Evolutionary conservation across 1,140 invertebrate species (phyloP), one percentile per base, ranked within the genome.

Genomic region (Tribolium madens): DNA sequence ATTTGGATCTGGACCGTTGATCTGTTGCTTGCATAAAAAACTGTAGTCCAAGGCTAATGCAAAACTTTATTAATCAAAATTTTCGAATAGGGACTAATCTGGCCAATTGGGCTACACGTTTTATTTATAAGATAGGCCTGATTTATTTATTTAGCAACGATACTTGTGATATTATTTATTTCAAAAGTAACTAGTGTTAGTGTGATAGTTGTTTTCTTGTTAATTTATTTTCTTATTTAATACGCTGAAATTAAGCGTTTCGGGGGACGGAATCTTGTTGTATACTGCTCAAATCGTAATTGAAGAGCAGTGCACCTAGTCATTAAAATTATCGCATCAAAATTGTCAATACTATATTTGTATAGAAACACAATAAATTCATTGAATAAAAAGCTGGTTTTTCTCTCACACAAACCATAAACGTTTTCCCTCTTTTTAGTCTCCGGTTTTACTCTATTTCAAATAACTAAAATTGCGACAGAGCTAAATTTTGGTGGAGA

Each of bases 121-220:
- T 18, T 26, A 6, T 6, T 26, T 60, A 53, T 52, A 5, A 73
- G 9, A 71, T 50, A 10, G 47, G 42, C 50, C 47, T 50, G 47
- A 52, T 33, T 73, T 9, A 50, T 73, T 73, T 52, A 53, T 76
- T 52, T 76, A 60, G 52, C 78, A 76, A 76, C 75, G 73, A 73
- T 73, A 57, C 73, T 79, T 79, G 78, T 79, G 78, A 79, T 79
- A 79, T 78, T 78, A 76, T 69, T 76, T 76, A 50, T 52, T 76
- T 9, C 3, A 26, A 47, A 46, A 15, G 10, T 76, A 12, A 71
- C 7, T 70, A 48, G n/a, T 48, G 4, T 76, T 73, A 31, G 26
- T 71, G 60, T 76, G 60, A 48, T 76, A 12, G 18, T 72, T 14
- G 42, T 57, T 15, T 72, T 33, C 26, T 5, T 10, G 13, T 47